These are phyloP conservation scores for Malurus alboscapulatus DNA, from an alignment of 2,113 vertebrate genomes.

Conservation along the genomic window DNA sequence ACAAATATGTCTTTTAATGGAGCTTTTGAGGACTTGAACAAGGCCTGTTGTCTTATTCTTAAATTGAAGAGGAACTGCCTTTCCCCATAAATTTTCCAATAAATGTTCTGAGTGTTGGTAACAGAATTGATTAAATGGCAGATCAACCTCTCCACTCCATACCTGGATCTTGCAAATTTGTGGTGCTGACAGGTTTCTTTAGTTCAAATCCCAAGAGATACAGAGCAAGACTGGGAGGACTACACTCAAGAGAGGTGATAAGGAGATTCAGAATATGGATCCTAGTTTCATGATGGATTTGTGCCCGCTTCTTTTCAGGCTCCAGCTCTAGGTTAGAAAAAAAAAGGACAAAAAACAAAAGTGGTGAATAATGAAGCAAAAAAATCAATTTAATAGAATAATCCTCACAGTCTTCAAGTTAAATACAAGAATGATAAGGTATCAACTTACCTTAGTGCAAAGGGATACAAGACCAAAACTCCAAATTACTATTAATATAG, in stretches of 20 bases:
- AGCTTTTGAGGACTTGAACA: not conserved
- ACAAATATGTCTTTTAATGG: not conserved
- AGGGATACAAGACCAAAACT: not conserved
- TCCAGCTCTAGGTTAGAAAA: slow-evolving; percentile 70
- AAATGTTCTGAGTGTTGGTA: not conserved
- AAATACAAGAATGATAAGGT: not conserved
- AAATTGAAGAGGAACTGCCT: not conserved
- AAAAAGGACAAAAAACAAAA: not conserved
- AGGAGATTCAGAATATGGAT: slow-evolving; percentile 96
- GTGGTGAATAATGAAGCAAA: not conserved
- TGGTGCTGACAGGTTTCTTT: slow-evolving; percentile 92
- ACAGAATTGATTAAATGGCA: not conserved
- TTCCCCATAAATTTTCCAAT: not conserved
- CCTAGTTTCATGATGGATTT: slow-evolving; percentile 89
- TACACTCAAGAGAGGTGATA: slow-evolving; percentile 93
- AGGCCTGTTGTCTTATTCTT: not conserved
- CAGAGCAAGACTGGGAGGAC: slow-evolving; percentile 87
- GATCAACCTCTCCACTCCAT: not conserved
- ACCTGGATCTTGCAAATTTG: slow-evolving; percentile 96
- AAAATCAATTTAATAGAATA: not conserved
- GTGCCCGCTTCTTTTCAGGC: slow-evolving; percentile 77
- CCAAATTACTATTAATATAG: not conserved
- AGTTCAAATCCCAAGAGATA: slow-evolving; percentile 94
- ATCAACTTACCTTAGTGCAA: not conserved
- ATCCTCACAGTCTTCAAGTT: not conserved